Percentiles rank a stretch among this genome's conserved stretches.
Evolutionary conservation across 2,113 vertebrate species (phyloP).

Genomic region (Callorhinus ursinus): DNA sequence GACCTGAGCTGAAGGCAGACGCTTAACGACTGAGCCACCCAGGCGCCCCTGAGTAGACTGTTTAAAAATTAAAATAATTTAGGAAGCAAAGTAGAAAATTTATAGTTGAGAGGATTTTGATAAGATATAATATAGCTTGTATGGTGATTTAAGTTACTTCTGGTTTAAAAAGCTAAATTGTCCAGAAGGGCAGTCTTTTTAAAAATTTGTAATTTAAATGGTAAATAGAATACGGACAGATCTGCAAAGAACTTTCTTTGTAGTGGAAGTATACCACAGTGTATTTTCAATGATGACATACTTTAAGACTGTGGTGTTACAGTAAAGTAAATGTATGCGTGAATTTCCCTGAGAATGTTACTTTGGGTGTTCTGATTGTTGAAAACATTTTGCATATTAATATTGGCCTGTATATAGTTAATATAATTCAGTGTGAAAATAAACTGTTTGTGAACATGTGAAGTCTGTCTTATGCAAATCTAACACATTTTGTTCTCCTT

Average conservation of each 20-base stretch:
- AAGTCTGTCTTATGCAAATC: conserved; percentile 77
- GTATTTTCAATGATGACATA: background rate
- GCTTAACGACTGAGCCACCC: no score
- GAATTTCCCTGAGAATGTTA: background rate
- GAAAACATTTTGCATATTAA: conserved; percentile 43
- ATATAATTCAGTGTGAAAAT: conserved; percentile 9
- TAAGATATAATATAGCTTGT: background rate
- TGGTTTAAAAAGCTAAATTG: background rate
- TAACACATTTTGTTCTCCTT: conserved; percentile 72
- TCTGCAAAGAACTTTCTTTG: background rate
- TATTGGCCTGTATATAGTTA: conserved; percentile 8
- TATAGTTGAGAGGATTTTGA: background rate
- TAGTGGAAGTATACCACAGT: background rate
- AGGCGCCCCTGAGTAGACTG: background rate
- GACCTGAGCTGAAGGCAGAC: no score
- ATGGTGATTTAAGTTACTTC: background rate
- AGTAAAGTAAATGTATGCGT: background rate
- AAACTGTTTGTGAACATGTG: background rate
- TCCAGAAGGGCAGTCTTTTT: background rate
- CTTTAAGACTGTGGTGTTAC: background rate
- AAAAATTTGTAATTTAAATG: conserved; percentile 6
- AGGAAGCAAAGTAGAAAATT: background rate
- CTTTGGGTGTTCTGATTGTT: conserved; percentile 20
- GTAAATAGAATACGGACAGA: background rate
- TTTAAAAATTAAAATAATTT: conserved; percentile 44